phyloP scores from a whole-genome alignment of 2,888 invertebrate species.

The Lycaena phlaeas region DNA sequence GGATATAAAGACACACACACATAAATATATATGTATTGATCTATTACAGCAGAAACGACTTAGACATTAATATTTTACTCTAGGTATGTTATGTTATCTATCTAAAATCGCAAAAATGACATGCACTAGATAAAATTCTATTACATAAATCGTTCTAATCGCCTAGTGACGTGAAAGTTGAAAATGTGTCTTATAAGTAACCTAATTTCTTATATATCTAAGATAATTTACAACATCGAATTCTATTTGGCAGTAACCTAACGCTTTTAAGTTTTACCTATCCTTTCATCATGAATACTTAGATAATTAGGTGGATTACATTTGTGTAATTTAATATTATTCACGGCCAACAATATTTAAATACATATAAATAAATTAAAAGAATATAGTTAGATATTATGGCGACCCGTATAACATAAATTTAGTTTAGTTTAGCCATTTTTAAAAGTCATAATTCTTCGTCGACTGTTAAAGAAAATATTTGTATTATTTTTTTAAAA shows the following conservation, averaged over 20 bases:
- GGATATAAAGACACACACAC: neutral
- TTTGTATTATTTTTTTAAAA: no score
- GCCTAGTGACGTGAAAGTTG: slow-evolving; percentile 33
- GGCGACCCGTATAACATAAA: no score
- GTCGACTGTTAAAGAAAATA: no score
- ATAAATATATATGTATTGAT: neutral
- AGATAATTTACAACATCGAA: slow-evolving; percentile 61
- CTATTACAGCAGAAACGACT: slow-evolving; percentile 9
- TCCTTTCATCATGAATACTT: slow-evolving; percentile 3
- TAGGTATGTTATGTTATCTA: slow-evolving; percentile 26
- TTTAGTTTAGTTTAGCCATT: no score
- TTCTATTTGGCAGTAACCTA: slow-evolving; percentile 69
- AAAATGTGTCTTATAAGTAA: slow-evolving; percentile 34
- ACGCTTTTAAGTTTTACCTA: slow-evolving; percentile 32
- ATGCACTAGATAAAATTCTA: slow-evolving; percentile 37
- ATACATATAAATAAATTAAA: no score
- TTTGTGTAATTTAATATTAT: slow-evolving; percentile 3
- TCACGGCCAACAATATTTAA: no score
- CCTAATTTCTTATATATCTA: slow-evolving; percentile 49
- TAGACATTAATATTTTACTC: slow-evolving; percentile 1
- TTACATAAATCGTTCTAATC: slow-evolving; percentile 28
- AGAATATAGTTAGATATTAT: no score
- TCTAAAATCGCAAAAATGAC: slow-evolving; percentile 42
- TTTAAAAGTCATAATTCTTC: no score
- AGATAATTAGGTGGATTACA: neutral